These are phyloP conservation scores for Danio jaintianensis DNA, from an alignment of 2,797 vertebrate species.

Conservation along the genomic window DNA sequence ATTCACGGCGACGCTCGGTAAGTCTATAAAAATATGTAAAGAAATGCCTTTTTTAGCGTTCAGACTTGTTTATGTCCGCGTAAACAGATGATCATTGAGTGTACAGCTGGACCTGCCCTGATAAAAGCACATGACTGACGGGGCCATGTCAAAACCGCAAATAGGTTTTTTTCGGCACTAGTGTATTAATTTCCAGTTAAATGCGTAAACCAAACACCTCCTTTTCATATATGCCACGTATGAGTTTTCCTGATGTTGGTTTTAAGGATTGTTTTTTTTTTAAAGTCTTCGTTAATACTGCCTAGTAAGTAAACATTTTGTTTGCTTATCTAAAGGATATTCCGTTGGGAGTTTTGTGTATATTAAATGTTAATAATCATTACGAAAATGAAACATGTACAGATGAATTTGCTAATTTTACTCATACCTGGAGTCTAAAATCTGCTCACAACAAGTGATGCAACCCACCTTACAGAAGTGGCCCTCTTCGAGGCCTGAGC, in stretches of 20 bases:
- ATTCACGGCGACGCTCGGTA: slow-evolving; percentile 26
- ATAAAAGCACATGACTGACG: not conserved
- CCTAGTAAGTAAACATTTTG: not conserved
- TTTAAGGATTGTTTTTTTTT: not conserved
- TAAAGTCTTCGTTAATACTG: not conserved
- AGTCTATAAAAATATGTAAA: not conserved
- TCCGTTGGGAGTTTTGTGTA: not conserved
- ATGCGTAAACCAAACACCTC: not conserved
- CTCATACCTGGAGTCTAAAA: not conserved
- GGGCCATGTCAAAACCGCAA: not conserved
- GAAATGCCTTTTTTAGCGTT: not conserved
- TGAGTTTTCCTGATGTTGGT: not conserved
- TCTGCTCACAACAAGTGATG: not conserved
- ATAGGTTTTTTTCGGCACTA: not conserved
- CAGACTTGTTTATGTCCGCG: not conserved
- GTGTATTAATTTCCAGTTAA: fast-evolving
- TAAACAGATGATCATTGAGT: not conserved
- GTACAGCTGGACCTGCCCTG: not conserved
- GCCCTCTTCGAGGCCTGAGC: no score
- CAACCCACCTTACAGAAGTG: not conserved
- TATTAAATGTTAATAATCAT: not conserved
- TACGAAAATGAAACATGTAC: not conserved
- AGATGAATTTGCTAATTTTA: not conserved
- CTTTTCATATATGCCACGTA: not conserved
- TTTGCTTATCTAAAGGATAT: not conserved